These are phyloP conservation scores for Exocentrus adspersus DNA, from an alignment of 2,888 invertebrate genomes.

Conservation along the genomic window DNA sequence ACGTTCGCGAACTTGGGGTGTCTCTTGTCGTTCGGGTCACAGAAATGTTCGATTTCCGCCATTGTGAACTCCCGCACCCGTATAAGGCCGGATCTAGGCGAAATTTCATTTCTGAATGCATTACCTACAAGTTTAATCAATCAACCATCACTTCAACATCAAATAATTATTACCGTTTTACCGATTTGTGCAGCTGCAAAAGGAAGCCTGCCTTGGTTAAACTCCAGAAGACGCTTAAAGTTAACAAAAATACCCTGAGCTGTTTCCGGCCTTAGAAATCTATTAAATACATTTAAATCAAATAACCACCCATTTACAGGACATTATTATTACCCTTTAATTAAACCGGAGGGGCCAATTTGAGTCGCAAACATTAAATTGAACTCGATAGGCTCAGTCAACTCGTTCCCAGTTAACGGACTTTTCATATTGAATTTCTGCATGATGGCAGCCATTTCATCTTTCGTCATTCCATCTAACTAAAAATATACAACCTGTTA, in stretches of 20 bases:
- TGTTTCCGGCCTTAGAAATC: constrained; percentile 96
- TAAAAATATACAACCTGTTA: constrained; percentile 44
- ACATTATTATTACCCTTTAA: constrained; percentile 77
- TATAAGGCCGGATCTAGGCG: constrained; percentile 94
- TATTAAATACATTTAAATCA: constrained; percentile 53
- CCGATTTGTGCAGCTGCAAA: constrained; percentile 99
- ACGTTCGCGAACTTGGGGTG: constrained; percentile 90
- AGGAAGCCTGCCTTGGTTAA: constrained; percentile 95
- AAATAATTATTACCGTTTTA: no score
- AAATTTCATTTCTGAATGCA: constrained; percentile 99
- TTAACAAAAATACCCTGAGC: constrained; percentile 99
- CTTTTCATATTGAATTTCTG: constrained; percentile 92
- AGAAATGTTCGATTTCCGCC: constrained; percentile 99
- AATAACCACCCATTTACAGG: background rate
- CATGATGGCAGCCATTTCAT: constrained; percentile 89
- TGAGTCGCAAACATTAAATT: constrained; percentile 99
- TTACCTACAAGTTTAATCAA: constrained; percentile 71
- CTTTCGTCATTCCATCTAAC: constrained; percentile 91
- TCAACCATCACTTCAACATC: background rate
- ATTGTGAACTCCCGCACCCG: constrained; percentile 98
- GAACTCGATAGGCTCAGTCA: constrained; percentile 96
- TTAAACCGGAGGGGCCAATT: constrained; percentile 95
- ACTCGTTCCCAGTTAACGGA: constrained; percentile 92
- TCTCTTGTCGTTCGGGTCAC: constrained; percentile 87
- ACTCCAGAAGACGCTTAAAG: constrained; percentile 96